phyloP scores from a whole-genome alignment of 2,888 invertebrate genomes.

The Crocallis elinguaria region DNA sequence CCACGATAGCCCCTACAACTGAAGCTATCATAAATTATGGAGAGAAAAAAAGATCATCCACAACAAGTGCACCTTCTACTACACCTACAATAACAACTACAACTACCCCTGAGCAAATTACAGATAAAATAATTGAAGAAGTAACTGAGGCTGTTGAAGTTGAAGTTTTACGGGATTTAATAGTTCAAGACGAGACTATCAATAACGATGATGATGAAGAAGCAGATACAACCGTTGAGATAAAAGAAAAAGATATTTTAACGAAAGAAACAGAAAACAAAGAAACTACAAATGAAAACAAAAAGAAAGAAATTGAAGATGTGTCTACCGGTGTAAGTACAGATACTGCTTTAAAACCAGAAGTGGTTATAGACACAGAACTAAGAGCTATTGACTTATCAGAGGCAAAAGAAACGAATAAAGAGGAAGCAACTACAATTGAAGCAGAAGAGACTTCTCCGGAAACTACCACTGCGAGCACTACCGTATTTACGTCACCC shows the following conservation, averaged over 20 bases:
- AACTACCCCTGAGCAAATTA: constrained; percentile 31
- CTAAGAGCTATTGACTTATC: constrained; percentile 56
- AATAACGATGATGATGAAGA: constrained; percentile 3
- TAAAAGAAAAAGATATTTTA: constrained; percentile 18
- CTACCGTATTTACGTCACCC: constrained; percentile 40
- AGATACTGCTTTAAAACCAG: constrained; percentile 42
- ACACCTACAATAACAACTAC: constrained; percentile 22
- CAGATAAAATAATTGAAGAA: constrained; percentile 35
- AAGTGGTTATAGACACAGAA: constrained; percentile 52
- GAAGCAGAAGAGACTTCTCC: constrained; percentile 38
- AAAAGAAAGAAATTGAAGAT: constrained; percentile 1
- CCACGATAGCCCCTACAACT: constrained; percentile 49
- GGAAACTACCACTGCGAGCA: constrained; percentile 63
- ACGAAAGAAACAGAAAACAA: constrained; percentile 16
- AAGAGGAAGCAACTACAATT: constrained; percentile 40
- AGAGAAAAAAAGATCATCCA: constrained; percentile 53
- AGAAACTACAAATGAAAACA: constrained; percentile 5
- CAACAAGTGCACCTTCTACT: constrained; percentile 27
- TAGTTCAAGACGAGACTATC: constrained; percentile 5
- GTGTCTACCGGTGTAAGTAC: constrained; percentile 7
- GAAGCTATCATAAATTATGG: constrained; percentile 66
- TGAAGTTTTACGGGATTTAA: constrained; percentile 9
- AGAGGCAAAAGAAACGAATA: constrained; percentile 44
- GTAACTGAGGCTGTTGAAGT: constrained; percentile 26
- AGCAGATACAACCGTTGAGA: constrained; percentile 10